Evolutionary conservation across 1,140 invertebrate species (phyloP), one percentile per base, ranked within the genome.

Genomic region (Zeugodacus cucurbitae): DNA sequence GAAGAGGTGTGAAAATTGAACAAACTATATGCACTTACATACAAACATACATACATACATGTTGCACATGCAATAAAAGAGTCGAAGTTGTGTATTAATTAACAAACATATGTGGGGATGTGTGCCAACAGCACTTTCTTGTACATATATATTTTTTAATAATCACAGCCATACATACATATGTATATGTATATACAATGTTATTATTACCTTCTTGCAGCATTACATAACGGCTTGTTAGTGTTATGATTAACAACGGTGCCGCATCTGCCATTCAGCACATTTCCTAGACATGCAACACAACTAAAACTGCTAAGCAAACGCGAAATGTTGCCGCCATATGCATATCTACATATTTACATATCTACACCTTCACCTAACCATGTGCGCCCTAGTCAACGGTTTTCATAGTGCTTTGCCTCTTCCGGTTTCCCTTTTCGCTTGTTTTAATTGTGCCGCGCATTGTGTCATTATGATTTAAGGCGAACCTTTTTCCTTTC

Each of bases 261-360:
- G 44, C 14, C n/a, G 41, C 74, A 78, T 78, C 70, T 82, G 37
- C 74, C 34, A 41, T 74, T 48, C 74, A 54, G 74, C 74, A 82
- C 74, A 82, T 48, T 82, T 82, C 74, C 74, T 82, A 82, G 74
- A 82, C 74, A 48, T 82, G 74, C 74, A 82, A 48, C 34, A 32
- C 37, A 41, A 54, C 8, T n/a, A n/a, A n/a, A 74, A 54, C 44
- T 29, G 41, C n/a, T 22, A 41, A 54, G 6, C 74, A 41, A 6
- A 3, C 8, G 34, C 17, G 22, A 17, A 10, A 22, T 20, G 7
- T 17, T 74, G 34, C 17, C 34, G 29, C 32, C 6, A 34, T 34
- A 34, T 67, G 2, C 4, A 22, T 37, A 22, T 20, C n/a, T 74
- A 70, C 20, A 32, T 34, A 37, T 17, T 2, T 41, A n/a, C 34